Evolutionary conservation across 2,888 invertebrate species (phyloP), one percentile per base, ranked within the genome.

Genomic region (Mimachlamys varia): DNA sequence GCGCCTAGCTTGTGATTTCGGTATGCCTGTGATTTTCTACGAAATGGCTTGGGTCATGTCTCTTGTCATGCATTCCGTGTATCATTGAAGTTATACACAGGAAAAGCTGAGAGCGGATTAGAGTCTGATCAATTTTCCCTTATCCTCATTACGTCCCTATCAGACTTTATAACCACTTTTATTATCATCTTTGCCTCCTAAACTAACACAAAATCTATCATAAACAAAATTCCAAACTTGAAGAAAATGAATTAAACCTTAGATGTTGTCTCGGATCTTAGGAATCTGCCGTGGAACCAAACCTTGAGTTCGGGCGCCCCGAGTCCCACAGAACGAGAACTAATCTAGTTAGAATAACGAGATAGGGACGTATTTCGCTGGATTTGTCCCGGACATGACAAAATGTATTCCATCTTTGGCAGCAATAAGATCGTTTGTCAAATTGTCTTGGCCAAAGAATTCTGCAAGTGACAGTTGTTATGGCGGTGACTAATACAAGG

Each of bases 381-480:
- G 76, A 76, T 76, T 76, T 76, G 76, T 76, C 76, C 76, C 33
- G 76, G 33, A 33, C 76, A 76, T 76, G 76, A 33, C 33, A 76
- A 76, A 76, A 76, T 76, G 76, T 76, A 76, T 76, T 76, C 76
- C 27, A 76, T 76, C 76, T 76, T 76, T 76, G 76, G 76, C 76
- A 76, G 76, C 76, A 76, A 76, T 76, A 33, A 33, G 76, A 76
- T 76, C 76, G 76, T 76, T 76, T 76, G 76, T 76, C 76, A 76
- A 76, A 76, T 76, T 76, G 76, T 76, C 76, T 76, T 76, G 76
- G 76, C 76, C 76, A 76, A 27, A 4, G 33, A 76, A 76, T 76
- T 76, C 76, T 76, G 76, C 76, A 76, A 76, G 76, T 76, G 76
- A 76, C 76, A 76, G 76, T 76, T 76, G 76, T 76, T 76, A 76